Percentiles rank a stretch among this genome's conserved stretches.
phyloP scores from a whole-genome alignment of 2,797 vertebrate genomes.

The Lycodopsis pacificus region DNA sequence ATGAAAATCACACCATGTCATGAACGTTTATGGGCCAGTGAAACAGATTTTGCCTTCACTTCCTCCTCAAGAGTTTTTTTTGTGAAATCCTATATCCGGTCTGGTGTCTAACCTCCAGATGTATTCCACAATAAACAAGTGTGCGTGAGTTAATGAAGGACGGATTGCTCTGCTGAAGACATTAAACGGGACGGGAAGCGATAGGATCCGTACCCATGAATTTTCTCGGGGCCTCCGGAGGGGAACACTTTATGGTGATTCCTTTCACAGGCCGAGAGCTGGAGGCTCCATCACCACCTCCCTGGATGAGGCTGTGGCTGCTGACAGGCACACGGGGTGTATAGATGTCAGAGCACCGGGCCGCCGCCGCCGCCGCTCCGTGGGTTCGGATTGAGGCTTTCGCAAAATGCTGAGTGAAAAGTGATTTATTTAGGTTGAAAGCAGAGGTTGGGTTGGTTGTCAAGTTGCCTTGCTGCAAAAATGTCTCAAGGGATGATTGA shows the following conservation, averaged over 20 bases:
- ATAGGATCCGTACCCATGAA: conserved; percentile 63
- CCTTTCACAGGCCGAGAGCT: conserved; percentile 70
- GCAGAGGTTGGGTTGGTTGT: neutral
- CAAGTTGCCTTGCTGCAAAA: neutral
- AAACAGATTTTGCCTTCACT: neutral
- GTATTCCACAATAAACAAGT: conserved; percentile 57
- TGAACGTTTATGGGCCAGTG: neutral
- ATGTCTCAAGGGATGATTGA: neutral
- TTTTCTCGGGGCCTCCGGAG: conserved; percentile 43
- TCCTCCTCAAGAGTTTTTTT: neutral
- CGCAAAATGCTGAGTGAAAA: conserved; percentile 29
- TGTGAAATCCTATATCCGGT: conserved; percentile 7
- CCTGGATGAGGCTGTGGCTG: conserved; percentile 63
- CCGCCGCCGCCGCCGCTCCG: conserved; percentile 7
- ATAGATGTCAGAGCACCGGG: conserved; percentile 48
- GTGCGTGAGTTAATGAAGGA: conserved; percentile 67
- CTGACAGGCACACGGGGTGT: conserved; percentile 58
- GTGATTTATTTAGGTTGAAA: conserved; percentile 20
- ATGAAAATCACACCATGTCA: conserved; percentile 4
- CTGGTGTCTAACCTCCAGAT: conserved; percentile 26
- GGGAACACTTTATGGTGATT: conserved; percentile 73
- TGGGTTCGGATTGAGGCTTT: conserved; percentile 41
- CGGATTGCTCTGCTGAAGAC: conserved; percentile 71
- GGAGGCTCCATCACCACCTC: conserved; percentile 74
- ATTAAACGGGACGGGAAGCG: conserved; percentile 67